Base-by-base conservation (phyloP, 2,888 invertebrate genomes). In the Nymphalis polychloros region DNA sequence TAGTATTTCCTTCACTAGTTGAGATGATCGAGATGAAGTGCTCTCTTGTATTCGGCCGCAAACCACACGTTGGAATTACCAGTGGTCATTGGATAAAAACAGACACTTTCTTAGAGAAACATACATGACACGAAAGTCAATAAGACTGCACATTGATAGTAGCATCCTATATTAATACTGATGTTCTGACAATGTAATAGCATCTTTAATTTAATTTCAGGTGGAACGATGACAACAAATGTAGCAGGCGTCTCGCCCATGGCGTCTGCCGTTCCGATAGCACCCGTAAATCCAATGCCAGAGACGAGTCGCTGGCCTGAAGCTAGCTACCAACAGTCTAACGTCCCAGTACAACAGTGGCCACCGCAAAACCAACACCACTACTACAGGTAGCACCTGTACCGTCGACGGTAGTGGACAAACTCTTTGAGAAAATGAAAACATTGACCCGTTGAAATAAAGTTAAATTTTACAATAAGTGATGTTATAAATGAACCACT, bases 301-400 rank as follows among this genome's bases (percentile, higher is more conserved):
- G 72, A 73, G 16, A 64, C 72, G 50, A 55, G 79, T 46, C 84
- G 83, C 66, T 83, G 85, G 83, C 77, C 79, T 1, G 81, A 82
- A n/a, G 53, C 27, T 5, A 79, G 77, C 55, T 79, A 79, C 73
- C 78, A 76, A 66, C 76, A 73, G 55, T 72, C 77, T 70, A 69
- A 76, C 20, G 81, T 76, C 52, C 74, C 79, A 53, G 75, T 80
- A 64, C 81, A 75, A 67, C 85, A 88, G 63, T 85, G 86, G 77
- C 87, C 85, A 75, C 87, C 84, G n/a, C 94, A 93, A 73, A 89
- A 86, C 74, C 93, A 92, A 70, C 95, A 94, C 78, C 94, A 94
- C 80, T 95, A 95, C 89, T 95, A 95, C 84, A 93, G 95, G 72
- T 79, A 79, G 74, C 76, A 63, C n/a, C 10, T 55, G 59, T 71